Base-by-base conservation (phyloP, 2,888 invertebrate genomes). In the Dyspetes luteomarginatus region DNA sequence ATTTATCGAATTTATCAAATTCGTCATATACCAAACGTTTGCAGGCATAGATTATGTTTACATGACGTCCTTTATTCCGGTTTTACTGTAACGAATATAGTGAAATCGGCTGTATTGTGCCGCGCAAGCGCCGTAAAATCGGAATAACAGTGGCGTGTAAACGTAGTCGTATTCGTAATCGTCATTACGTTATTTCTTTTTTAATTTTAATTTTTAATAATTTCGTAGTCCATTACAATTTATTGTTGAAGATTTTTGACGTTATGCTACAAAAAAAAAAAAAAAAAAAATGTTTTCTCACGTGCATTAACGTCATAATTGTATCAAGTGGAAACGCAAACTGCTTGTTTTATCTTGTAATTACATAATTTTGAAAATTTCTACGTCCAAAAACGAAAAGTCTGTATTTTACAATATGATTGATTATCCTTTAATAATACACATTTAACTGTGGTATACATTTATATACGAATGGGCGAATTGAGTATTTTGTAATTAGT, bases 401-500 rank as follows among this genome's bases (percentile, higher is more conserved):
- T 65, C 17, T 56, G 58, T 77, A 69, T 81, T 77, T 81, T 81
- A 81, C 67, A 69, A 41, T 4, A 7, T 12, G 9, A 52, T 12
- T 73, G 81, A 77, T 73, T 68, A 72, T 72, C 64, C 68, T 82
- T 77, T 19, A 82, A 84, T 84, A 81, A 87, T 86, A 87, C 82
- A 83, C 85, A 84, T 86, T 82, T 82, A n/a, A 82, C 45, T 55
- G 67, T 67, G 73, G 56, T 75, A 67, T 64, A 68, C 30, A 58
- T 52, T 72, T 68, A 56, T 65, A 55, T 71, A 60, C 71, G 30
- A 69, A 82, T 69, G 41, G 71, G 64, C 78, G 67, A 80, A 76
- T 52, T 64, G 79, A 76, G 79, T 84, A 86, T 87, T 87, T 89
- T 88, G 75, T 88, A 88, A 85, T 82, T 84, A 81, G 75, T 78